Evolutionary conservation across 2,113 vertebrate species (phyloP).

Genomic region (Perca schrenkii): DNA sequence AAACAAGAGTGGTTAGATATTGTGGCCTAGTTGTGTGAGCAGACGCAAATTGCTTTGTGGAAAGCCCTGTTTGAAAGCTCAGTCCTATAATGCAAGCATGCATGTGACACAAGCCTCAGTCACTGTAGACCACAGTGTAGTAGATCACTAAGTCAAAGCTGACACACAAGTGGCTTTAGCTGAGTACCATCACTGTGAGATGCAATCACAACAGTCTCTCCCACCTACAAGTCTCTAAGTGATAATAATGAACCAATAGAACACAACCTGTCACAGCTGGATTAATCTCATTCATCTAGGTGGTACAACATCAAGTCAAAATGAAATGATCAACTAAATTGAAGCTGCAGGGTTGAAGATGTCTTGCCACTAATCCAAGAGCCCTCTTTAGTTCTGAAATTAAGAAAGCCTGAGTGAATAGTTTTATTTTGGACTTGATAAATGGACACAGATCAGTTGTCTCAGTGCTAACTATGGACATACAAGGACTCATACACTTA

Average conservation of each 20-base stretch:
- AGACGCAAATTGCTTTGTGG: not conserved
- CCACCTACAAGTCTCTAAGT: not conserved
- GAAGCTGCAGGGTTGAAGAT: slow-evolving; percentile 1
- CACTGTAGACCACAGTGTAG: not conserved
- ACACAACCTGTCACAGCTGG: not conserved
- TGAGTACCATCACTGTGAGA: not conserved
- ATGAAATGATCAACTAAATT: slow-evolving; percentile 13
- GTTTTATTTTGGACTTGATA: slow-evolving; percentile 24
- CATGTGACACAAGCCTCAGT: not conserved
- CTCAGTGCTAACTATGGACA: not conserved
- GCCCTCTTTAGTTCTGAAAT: not conserved
- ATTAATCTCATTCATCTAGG: slow-evolving; percentile 10
- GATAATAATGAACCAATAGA: slow-evolving; percentile 6
- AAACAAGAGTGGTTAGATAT: slow-evolving; percentile 24
- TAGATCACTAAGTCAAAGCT: not conserved
- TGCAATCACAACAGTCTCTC: not conserved
- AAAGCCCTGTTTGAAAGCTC: not conserved
- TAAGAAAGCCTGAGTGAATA: not conserved
- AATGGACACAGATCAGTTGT: slow-evolving; percentile 1
- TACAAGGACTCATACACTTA: not conserved
- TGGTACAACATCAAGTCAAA: not conserved
- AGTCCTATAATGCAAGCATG: not conserved
- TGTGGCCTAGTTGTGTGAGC: slow-evolving; percentile 3
- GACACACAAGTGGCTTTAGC: not conserved
- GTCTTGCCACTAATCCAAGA: slow-evolving; percentile 9